A percentile compares a stretch with the other conserved stretches of the same genome.
Evolutionary conservation across 2,888 invertebrate species (phyloP).

Genomic region (Pantelozetes paolii): DNA sequence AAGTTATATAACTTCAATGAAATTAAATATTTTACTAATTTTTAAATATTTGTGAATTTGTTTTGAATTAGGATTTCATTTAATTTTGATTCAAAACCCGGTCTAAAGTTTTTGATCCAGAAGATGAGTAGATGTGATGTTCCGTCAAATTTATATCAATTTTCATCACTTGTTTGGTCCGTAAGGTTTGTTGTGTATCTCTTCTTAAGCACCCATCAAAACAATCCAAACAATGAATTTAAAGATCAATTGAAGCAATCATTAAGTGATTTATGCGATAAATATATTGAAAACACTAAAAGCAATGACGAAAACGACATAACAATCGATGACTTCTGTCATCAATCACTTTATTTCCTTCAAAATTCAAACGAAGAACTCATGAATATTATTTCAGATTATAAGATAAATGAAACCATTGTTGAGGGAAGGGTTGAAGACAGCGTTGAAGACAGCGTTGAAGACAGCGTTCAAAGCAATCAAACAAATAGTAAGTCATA

Average conservation of each 20-base stretch:
- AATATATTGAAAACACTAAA: neutral
- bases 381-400: neutral
- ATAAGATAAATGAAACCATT: neutral
- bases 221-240: neutral
- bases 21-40: no score
- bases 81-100: constrained; percentile 84
- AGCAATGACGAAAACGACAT: neutral
- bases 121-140: constrained; percentile 70
- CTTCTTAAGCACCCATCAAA: neutral
- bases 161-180: constrained; percentile 35
- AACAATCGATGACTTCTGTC: constrained; percentile 23
- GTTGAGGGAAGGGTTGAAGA: neutral
- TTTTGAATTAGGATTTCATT: constrained; percentile 61
- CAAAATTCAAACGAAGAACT: constrained; percentile 14
- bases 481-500: neutral
- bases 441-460: neutral
- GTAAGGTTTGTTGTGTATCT: neutral
- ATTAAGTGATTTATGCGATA: constrained; percentile 19
- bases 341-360: constrained; percentile 22
- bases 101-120: constrained; percentile 86
- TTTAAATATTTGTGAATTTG: no score
- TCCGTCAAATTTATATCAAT: constrained; percentile 74
- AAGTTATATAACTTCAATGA: no score
- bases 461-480: neutral
- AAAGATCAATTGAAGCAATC: neutral